Evolutionary conservation across 2,888 invertebrate genomes (phyloP).

Genomic region (Rutpela maculata): DNA sequence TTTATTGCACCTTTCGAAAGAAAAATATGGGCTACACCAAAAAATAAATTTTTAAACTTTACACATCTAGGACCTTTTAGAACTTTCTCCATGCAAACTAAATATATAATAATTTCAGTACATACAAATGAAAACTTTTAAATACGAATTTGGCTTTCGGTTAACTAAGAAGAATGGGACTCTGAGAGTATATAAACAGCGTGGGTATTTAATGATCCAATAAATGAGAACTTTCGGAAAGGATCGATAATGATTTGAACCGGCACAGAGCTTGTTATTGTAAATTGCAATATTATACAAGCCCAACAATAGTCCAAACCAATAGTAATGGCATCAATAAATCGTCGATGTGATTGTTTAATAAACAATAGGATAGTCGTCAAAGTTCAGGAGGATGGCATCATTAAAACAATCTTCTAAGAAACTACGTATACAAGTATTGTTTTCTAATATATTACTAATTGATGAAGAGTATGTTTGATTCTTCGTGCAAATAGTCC

Average conservation of each 20-base stretch:
- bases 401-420: too few species aligned
- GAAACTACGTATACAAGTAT: too few species aligned
- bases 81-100: background rate
- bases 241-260: conserved; percentile 2
- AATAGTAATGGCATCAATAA: background rate
- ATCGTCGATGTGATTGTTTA: background rate
- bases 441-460: too few species aligned
- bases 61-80: background rate
- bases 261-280: background rate
- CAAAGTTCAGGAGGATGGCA: too few species aligned
- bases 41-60: too few species aligned
- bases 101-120: too few species aligned
- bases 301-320: background rate
- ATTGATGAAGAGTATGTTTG: too few species aligned
- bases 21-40: too few species aligned
- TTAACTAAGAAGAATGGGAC: background rate
- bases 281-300: background rate
- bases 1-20: too few species aligned
- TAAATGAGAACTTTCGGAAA: background rate
- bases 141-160: background rate
- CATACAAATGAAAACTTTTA: background rate
- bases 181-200: background rate
- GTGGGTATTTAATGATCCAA: background rate
- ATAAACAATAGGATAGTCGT: too few species aligned
- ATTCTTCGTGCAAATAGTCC: too few species aligned